These are phyloP conservation scores for Morone saxatilis DNA, from an alignment of 2,113 vertebrate genomes.

Conservation along the genomic window DNA sequence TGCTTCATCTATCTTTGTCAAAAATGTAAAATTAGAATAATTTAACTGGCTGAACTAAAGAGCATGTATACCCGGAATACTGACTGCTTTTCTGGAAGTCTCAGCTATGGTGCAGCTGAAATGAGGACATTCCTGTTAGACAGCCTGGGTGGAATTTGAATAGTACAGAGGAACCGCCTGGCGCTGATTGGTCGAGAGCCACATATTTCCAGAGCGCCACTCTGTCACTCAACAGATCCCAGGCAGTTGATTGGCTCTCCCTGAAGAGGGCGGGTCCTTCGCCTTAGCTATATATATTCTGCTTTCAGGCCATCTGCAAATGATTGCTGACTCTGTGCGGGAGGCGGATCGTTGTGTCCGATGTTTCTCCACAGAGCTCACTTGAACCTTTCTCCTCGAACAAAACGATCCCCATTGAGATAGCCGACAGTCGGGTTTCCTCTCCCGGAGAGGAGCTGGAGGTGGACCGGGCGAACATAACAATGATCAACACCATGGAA, in stretches of 20 bases:
- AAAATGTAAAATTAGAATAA: background rate
- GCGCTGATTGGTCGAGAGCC: slow-evolving; percentile 84
- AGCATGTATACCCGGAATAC: background rate
- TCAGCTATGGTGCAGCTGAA: slow-evolving; percentile 38
- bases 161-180: slow-evolving; percentile 84
- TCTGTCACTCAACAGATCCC: slow-evolving; percentile 79
- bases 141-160: slow-evolving; percentile 87
- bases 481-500: slow-evolving; percentile 88
- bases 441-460: slow-evolving; percentile 42
- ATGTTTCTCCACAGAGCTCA: slow-evolving; percentile 80
- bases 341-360: slow-evolving; percentile 61
- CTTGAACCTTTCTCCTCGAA: slow-evolving; percentile 72
- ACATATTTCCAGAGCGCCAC: slow-evolving; percentile 65
- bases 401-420: slow-evolving; percentile 62
- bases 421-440: slow-evolving; percentile 52
- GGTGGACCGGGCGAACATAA: slow-evolving; percentile 15
- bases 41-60: background rate
- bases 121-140: slow-evolving; percentile 84
- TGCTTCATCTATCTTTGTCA: background rate
- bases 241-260: slow-evolving; percentile 69
- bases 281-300: slow-evolving; percentile 78
- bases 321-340: slow-evolving; percentile 82
- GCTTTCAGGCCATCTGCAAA: slow-evolving; percentile 78
- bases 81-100: slow-evolving; percentile 11
- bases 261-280: slow-evolving; percentile 62